Evolutionary conservation across 1,140 invertebrate species (phyloP), one percentile per base, ranked within the genome.

Genomic region (Sitobion miscanthi): DNA sequence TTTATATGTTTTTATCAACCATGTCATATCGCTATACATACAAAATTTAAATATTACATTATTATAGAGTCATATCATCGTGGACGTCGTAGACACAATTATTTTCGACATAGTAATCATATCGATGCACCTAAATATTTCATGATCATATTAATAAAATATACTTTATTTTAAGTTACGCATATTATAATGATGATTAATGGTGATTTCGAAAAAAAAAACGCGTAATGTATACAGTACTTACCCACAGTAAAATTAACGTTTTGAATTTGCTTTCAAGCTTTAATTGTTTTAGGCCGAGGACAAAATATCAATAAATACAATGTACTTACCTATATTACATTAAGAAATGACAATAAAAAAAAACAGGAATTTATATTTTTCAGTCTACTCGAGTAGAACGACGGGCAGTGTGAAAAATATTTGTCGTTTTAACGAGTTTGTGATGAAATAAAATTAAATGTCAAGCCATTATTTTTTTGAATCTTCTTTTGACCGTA

Each of bases 381-480:
- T 69, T 69, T 69, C 6, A 69, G 11, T n/a, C 30, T 0, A 4
- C 11, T 3, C 14, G 57, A 2, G 52, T n/a, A 69, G 23, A 30
- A 85, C 8, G 21, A 11, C 38, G 83, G 11, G 38, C 21, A n/a
- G 11, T n/a, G 42, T 25, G 38, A 2, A 85, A 87, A 49, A 49
- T 89, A 21, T 89, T 89, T 89, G 49, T 54, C 42, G 20, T 54
- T 89, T 89, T 35, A 89, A 52, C 47, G n/a, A 89, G 87, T 52
- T 52, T 87, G 4, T 47, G 52, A 89, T 52, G n/a, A 38, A 54
- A 54, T 57, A 54, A 38, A 89, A 11, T 23, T 86, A 45, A 47
- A 54, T 30, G 87, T 57, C 49, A 49, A n/a, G 52, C 23, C 49
- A 38, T 89, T 54, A 89, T 54, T 57, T 38, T 38, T 54, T 38